phyloP scores from a whole-genome alignment of 2,888 invertebrate genomes.

The Pristionchus maxplancki region DNA sequence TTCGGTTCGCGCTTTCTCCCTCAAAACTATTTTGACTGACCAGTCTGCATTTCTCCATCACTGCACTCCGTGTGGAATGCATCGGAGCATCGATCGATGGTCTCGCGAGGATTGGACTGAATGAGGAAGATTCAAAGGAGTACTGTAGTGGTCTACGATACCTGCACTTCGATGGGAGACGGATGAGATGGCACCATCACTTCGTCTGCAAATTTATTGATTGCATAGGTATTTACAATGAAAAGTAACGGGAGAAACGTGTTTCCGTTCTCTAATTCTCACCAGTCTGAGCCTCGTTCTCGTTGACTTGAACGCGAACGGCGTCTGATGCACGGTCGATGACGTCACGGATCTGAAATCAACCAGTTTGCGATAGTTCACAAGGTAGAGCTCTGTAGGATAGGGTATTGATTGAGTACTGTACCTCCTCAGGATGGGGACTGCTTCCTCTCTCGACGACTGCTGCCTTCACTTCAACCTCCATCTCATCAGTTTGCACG shows the following conservation, averaged over 20 bases:
- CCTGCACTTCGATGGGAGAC: background rate
- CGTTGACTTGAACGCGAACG: background rate
- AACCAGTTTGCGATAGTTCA: background rate
- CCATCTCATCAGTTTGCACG: conserved; percentile 9
- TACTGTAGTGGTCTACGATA: background rate
- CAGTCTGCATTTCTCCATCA: background rate
- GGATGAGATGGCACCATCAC: too few relatives aligned
- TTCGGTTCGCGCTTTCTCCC: too few relatives aligned
- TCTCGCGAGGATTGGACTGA: background rate
- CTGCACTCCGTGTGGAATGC: background rate
- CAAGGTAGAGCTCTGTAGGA: background rate
- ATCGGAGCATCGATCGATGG: background rate
- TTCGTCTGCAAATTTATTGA: background rate
- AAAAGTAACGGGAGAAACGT: background rate
- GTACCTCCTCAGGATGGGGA: background rate
- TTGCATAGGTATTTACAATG: background rate
- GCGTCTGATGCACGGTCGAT: background rate
- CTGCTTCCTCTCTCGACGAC: conserved; percentile 10
- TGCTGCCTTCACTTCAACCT: background rate
- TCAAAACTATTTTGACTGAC: background rate
- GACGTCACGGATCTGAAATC: background rate
- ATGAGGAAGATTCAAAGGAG: background rate
- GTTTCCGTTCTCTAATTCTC: background rate
- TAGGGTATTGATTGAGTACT: background rate
- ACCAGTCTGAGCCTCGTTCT: background rate